Evolutionary conservation across 2,113 vertebrate genomes (phyloP), one percentile per base, ranked within the genome.

Genomic region (Dermatemys mawii): DNA sequence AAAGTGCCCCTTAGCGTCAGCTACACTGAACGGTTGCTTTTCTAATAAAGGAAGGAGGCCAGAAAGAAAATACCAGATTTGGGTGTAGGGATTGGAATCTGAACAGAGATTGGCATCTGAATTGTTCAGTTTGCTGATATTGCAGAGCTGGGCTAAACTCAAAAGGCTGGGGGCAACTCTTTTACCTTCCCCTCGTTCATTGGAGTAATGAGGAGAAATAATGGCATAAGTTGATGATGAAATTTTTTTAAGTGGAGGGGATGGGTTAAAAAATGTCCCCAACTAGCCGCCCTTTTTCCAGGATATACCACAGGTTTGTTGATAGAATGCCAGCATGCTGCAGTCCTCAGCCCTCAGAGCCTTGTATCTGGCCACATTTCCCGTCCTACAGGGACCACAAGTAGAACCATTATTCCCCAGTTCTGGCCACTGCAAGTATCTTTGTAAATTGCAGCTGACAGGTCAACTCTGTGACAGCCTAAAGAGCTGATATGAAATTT

Each of bases 21-120:
- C 54, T 91, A 83, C 81, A 29, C 38, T 70, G 60, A 73, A 81
- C 14, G 26, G 27, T 83, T 32, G 3, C n/a, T 85, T 27, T 0
- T 0, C 53, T 53, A 86, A 19, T 41, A n/a, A 5, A 6, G 49
- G 53, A 78, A 53, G 46, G 1, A 54, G 35, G 8, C 2, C 1
- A 81, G 26, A 55, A 57, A 41, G 35, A 81, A 81, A 81, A 75
- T 8, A 38, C 13, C 51, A 6, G n/a, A 24, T 14, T 3, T 75
- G 11, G 26, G 73, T 83, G 29, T 6, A 21, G 26, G n/a, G 90
- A 3, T 2, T 49, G 1, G 0, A 70, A 70, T 70, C 17, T n/a
- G 63, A 70, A 11, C 17, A 4, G 35, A 38, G 63, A 70, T 70
- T 70, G 38, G 63, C 63, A 70, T 38, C 35, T 21, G 35, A 38